Evolutionary conservation across 2,888 invertebrate genomes (phyloP).

Genomic region (Acleris cristana): DNA sequence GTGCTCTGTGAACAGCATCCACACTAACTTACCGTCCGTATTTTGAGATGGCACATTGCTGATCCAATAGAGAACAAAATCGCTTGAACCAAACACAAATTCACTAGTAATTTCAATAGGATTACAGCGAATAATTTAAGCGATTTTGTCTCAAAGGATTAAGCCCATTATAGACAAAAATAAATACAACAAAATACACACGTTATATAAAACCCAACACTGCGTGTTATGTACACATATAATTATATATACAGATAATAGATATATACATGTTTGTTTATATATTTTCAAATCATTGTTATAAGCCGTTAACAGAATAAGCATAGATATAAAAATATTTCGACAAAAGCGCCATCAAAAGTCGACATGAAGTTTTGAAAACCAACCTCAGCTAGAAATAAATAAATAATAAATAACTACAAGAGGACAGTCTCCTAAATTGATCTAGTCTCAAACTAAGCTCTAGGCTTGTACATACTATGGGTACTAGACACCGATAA

Average conservation of each 20-base stretch:
- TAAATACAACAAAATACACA: slow-evolving; percentile 33
- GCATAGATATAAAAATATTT: slow-evolving; percentile 39
- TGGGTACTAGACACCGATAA: too few relatives aligned
- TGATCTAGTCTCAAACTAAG: too few relatives aligned
- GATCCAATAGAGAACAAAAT: slow-evolving; percentile 11
- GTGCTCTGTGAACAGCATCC: slow-evolving; percentile 44
- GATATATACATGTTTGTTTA: slow-evolving; percentile 43
- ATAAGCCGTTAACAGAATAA: slow-evolving; percentile 16
- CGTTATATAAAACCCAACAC: slow-evolving; percentile 38
- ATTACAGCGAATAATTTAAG: background rate
- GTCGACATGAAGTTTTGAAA: slow-evolving; percentile 52
- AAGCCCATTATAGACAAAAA: slow-evolving; percentile 28
- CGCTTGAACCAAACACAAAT: slow-evolving; percentile 1
- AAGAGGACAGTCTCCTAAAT: too few relatives aligned
- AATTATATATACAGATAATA: slow-evolving; percentile 35
- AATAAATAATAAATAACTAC: too few relatives aligned
- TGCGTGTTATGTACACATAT: slow-evolving; percentile 40
- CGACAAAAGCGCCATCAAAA: slow-evolving; percentile 61
- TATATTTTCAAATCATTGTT: slow-evolving; percentile 20
- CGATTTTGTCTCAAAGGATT: slow-evolving; percentile 9
- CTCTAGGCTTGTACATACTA: too few relatives aligned
- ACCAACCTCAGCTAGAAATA: background rate
- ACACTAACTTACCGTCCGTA: slow-evolving; percentile 69
- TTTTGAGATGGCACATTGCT: slow-evolving; percentile 47
- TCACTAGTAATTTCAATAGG: background rate